These are phyloP conservation scores for Hemicordylus capensis DNA, from an alignment of 2,113 vertebrate species.

Conservation along the genomic window DNA sequence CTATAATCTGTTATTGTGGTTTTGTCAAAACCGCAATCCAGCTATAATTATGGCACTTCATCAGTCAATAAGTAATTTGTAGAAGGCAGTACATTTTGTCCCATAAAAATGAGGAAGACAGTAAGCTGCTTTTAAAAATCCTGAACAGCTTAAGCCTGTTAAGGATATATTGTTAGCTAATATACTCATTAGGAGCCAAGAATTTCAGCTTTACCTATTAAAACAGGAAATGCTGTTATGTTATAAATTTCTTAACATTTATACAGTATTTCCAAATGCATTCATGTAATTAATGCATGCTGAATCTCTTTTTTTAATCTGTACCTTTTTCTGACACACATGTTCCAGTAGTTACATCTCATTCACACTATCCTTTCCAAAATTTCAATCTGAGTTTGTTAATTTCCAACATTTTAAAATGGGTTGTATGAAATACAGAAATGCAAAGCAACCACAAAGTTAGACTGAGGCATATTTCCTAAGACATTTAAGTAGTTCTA, in stretches of 20 bases:
- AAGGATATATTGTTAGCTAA: constrained; percentile 79
- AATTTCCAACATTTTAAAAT: constrained; percentile 27
- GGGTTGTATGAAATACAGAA: constrained; percentile 46
- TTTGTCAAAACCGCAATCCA: constrained; percentile 70
- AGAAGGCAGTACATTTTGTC: constrained; percentile 73
- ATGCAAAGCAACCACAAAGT: constrained; percentile 55
- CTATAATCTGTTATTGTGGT: constrained; percentile 71
- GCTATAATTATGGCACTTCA: constrained; percentile 74
- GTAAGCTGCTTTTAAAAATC: constrained; percentile 76
- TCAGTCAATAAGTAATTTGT: constrained; percentile 74
- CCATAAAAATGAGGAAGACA: constrained; percentile 75
- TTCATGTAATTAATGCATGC: constrained; percentile 26
- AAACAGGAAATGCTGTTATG: constrained; percentile 69
- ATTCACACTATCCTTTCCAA: constrained; percentile 2
- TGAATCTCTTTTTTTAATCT: not conserved
- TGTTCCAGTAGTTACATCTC: not conserved
- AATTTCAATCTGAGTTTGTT: constrained; percentile 44
- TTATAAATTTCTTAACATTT: constrained; percentile 69
- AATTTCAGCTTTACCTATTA: constrained; percentile 81
- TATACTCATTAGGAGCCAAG: constrained; percentile 79
- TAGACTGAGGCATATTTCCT: constrained; percentile 34
- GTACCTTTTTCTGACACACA: constrained; percentile 18
- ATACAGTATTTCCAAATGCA: constrained; percentile 60
- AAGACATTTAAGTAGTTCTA: constrained; percentile 53
- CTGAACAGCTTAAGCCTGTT: constrained; percentile 78